Conservation (phyloP, 2,797 vertebrate genomes). For the Orestias chungarensis region DNA sequence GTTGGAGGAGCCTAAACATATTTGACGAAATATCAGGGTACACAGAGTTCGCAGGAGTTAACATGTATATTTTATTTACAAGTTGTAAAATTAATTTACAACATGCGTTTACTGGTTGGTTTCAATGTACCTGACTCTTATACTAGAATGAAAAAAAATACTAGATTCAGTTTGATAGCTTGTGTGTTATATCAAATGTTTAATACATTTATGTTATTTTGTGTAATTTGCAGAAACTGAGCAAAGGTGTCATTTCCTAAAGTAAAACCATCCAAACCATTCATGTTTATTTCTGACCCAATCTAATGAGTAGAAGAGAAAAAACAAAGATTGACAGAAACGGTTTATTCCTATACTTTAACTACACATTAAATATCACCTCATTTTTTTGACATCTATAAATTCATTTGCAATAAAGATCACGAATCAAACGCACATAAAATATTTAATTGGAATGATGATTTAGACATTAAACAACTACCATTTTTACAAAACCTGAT, state of each 20-base stretch:
- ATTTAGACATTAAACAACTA: too few relatives aligned
- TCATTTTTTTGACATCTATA: too few relatives aligned
- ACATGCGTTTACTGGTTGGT: not conserved
- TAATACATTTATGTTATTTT: not conserved
- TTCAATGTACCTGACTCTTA: not conserved
- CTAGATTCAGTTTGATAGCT: too few relatives aligned
- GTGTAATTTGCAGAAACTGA: not conserved
- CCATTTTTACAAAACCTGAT: too few relatives aligned
- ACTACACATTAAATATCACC: too few relatives aligned
- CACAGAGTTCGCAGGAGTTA: not conserved
- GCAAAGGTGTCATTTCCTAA: constrained; percentile 30
- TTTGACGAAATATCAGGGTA: not conserved
- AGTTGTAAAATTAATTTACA: not conserved
- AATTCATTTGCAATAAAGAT: too few relatives aligned
- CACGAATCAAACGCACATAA: too few relatives aligned
- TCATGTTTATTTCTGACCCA: not conserved
- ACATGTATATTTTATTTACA: not conserved
- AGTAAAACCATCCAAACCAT: constrained; percentile 54
- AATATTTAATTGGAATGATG: too few relatives aligned
- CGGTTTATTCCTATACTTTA: too few relatives aligned
- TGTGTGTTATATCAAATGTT: too few relatives aligned
- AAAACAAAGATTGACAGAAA: not conserved
- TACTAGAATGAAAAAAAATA: not conserved
- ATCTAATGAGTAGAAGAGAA: not conserved
- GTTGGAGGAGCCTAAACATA: constrained; percentile 25